Base-by-base conservation (phyloP, 2,888 invertebrate species). In the Mylabris sibirica region DNA sequence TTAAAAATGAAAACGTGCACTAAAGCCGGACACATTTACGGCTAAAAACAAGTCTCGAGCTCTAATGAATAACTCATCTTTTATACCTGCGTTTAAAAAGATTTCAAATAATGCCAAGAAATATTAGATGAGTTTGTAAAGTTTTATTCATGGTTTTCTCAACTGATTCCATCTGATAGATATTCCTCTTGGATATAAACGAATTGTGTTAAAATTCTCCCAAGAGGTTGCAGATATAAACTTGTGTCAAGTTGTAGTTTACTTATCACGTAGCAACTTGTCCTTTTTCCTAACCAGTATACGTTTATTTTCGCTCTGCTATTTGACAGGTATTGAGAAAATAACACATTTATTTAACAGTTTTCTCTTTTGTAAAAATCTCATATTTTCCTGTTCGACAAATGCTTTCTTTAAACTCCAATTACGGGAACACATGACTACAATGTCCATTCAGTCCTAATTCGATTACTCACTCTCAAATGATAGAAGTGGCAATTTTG, bases 311-410 rank as follows among this genome's bases (percentile, higher is more conserved):
- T 67, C 17, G 30, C 9, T 38, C 12, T 41, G 61, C 14, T 35
- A 53, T 62, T 64, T 65, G 64, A 61, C 65, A 63, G 59, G 49
- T 65, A 65, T 63, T 63, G 64, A 60, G 26, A 49, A 61, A 64
- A 34, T 61, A 60, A 34, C 67, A 67, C 60, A 64, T 64, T 63
- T 64, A 53, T 67, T 64, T 64, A 67, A 67, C 66, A 63, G 64
- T 64, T 69, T 66, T 59, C 66, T 49, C 49, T 69, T 66, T 64
- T 60, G 60, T 60, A 60, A 59, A 69, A 69, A 69, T 67, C n/a
- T n/a, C 1, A 3, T 14, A 14, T 12, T 38, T 38, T 35, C 35
- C 35, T 6, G 11, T 35, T 44, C n/a, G 17, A 17, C 12, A 65
- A 65, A 65, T 38, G 68, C 44, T 64, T 66, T 41, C 66, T 69